These are phyloP conservation scores for Notolepis coatsorum DNA, from an alignment of 2,797 vertebrate species.

Conservation along the genomic window DNA sequence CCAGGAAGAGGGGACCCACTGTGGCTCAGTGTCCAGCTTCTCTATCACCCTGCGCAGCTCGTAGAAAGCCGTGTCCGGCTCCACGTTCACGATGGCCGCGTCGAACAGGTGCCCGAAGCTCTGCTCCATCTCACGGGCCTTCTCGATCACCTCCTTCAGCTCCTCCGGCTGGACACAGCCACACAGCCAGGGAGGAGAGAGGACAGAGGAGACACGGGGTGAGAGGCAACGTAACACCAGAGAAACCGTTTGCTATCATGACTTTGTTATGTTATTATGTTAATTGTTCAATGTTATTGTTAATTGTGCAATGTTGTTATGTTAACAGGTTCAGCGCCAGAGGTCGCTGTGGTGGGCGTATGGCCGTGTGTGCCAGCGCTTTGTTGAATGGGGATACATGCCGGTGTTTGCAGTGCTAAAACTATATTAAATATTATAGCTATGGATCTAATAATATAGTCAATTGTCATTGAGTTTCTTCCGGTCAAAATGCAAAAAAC, in stretches of 20 bases:
- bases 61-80: constrained; percentile 90
- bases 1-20: constrained; percentile 97
- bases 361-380: too few relatives aligned
- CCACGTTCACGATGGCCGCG: constrained; percentile 89
- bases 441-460: too few relatives aligned
- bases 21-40: constrained; percentile 95
- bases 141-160: constrained; percentile 92
- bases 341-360: too few relatives aligned
- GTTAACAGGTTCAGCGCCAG: too few relatives aligned
- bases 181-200: not conserved
- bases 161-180: constrained; percentile 88
- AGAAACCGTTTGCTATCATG: too few relatives aligned
- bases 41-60: constrained; percentile 92
- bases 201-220: not conserved
- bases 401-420: too few relatives aligned
- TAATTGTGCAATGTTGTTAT: too few relatives aligned
- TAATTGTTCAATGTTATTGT: not conserved
- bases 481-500: too few relatives aligned
- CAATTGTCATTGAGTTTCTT: too few relatives aligned
- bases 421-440: too few relatives aligned
- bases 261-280: not conserved
- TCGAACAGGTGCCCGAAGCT: constrained; percentile 94
- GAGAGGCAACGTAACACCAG: not conserved
- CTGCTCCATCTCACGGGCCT: constrained; percentile 96
- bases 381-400: too few relatives aligned